phyloP scores from a whole-genome alignment of 1,140 invertebrate species.

The Antheraea pernyi region DNA sequence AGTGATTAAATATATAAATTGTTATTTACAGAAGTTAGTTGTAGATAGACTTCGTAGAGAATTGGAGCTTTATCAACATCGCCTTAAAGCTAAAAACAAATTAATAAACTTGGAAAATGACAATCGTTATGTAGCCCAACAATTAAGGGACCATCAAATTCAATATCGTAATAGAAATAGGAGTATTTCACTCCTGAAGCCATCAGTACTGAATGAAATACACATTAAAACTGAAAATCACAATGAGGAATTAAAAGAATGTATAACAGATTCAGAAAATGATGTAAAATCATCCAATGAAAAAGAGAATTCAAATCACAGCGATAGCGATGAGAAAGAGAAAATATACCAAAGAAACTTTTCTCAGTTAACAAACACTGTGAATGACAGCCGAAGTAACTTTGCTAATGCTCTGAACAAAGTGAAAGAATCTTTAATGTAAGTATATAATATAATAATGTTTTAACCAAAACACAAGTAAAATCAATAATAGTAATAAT shows the following conservation, averaged over 20 bases:
- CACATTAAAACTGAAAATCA: conserved; percentile 67
- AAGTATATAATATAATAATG: conserved; percentile 26
- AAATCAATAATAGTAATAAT: too few species aligned
- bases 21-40: conserved; percentile 67
- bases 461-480: too few species aligned
- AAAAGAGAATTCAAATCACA: conserved; percentile 58
- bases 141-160: conserved; percentile 69
- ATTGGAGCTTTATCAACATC: conserved; percentile 70
- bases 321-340: conserved; percentile 52
- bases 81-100: conserved; percentile 67
- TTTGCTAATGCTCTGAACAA: conserved; percentile 74
- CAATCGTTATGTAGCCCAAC: conserved; percentile 71
- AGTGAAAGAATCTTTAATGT: conserved; percentile 72
- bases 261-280: conserved; percentile 62
- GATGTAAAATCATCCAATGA: conserved; percentile 53
- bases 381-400: conserved; percentile 64
- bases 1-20: conserved; percentile 7
- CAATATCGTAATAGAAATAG: conserved; percentile 64
- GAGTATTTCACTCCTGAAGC: conserved; percentile 67
- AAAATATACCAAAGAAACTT: conserved; percentile 50
- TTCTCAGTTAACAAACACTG: conserved; percentile 47
- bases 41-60: conserved; percentile 70
- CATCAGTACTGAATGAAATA: conserved; percentile 74
- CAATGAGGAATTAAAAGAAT: conserved; percentile 41
- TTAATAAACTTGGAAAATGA: conserved; percentile 71